phyloP scores from a whole-genome alignment of 2,888 invertebrate species.

The Aphidoletes aphidimyza region DNA sequence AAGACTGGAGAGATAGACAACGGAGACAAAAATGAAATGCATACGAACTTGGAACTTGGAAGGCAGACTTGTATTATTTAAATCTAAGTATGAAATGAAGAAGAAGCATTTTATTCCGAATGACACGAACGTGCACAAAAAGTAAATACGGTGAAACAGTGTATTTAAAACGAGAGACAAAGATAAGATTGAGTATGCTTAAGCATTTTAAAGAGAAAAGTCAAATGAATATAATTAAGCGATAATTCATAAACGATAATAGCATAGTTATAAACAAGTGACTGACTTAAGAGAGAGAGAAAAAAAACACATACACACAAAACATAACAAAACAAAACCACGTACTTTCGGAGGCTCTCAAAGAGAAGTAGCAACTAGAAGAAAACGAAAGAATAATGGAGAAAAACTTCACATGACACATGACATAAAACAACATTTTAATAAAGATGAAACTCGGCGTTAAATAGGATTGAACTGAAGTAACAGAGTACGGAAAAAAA shows the following conservation, averaged over 20 bases:
- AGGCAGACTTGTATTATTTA: too few species aligned
- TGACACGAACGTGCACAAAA: not conserved
- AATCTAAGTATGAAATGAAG: not conserved
- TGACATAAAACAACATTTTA: slow-evolving; percentile 9
- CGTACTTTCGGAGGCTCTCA: too few species aligned
- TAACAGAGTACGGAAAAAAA: not conserved
- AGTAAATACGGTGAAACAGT: slow-evolving; percentile 35
- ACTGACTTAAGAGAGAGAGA: not conserved
- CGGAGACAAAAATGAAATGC: not conserved
- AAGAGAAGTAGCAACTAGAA: not conserved
- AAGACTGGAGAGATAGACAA: not conserved
- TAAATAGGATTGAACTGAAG: not conserved
- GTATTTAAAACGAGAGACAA: not conserved
- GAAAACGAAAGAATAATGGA: not conserved
- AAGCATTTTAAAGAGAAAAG: slow-evolving; percentile 33
- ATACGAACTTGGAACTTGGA: not conserved
- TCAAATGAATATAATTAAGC: slow-evolving; percentile 50
- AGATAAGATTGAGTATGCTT: slow-evolving; percentile 34
- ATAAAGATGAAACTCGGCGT: not conserved
- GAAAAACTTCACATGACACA: not conserved
- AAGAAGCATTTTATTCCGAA: not conserved
- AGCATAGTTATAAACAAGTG: slow-evolving; percentile 36
- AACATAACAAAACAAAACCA: not conserved
- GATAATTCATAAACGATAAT: slow-evolving; percentile 35
- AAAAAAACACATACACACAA: not conserved